These are phyloP conservation scores for Bufo gargarizans DNA, from an alignment of 2,113 vertebrate species.

Conservation along the genomic window DNA sequence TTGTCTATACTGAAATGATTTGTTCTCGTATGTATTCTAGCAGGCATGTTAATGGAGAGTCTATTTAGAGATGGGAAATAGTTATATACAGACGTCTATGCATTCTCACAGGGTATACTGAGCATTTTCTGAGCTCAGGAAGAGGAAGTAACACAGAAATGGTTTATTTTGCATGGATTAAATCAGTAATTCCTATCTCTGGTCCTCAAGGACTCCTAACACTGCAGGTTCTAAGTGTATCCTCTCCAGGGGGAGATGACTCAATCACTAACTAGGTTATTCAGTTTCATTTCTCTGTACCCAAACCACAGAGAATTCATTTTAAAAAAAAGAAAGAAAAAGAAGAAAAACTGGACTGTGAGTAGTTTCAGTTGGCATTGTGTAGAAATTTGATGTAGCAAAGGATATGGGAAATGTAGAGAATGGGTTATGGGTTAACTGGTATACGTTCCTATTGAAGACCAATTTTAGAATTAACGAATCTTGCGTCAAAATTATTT, in stretches of 20 bases:
- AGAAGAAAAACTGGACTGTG: neutral
- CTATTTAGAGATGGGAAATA: conserved; percentile 34
- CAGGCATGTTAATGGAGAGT: conserved; percentile 42
- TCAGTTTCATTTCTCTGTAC: conserved; percentile 24
- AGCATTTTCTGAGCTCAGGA: conserved; percentile 31
- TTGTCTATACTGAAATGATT: conserved; percentile 48
- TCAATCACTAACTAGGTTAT: conserved; percentile 34
- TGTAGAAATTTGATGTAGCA: neutral
- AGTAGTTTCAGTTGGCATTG: neutral
- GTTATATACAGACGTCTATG: conserved; percentile 19
- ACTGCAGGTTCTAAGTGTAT: conserved; percentile 13
- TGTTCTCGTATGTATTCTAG: conserved; percentile 40
- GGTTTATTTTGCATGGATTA: conserved; percentile 48
- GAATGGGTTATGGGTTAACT: neutral
- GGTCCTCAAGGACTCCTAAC: conserved; percentile 45
- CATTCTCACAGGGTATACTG: conserved; percentile 17
- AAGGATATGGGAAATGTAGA: neutral
- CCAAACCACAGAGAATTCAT: neutral
- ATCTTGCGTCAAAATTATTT: neutral
- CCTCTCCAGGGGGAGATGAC: conserved; percentile 14
- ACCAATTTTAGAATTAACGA: neutral
- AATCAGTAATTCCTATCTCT: conserved; percentile 45
- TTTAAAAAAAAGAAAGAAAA: too few relatives aligned
- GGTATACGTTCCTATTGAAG: neutral
- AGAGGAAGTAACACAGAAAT: conserved; percentile 46